Conservation (phyloP, 53 echinoderm and acorn worm genomes). For the Actinopyga echinites region DNA sequence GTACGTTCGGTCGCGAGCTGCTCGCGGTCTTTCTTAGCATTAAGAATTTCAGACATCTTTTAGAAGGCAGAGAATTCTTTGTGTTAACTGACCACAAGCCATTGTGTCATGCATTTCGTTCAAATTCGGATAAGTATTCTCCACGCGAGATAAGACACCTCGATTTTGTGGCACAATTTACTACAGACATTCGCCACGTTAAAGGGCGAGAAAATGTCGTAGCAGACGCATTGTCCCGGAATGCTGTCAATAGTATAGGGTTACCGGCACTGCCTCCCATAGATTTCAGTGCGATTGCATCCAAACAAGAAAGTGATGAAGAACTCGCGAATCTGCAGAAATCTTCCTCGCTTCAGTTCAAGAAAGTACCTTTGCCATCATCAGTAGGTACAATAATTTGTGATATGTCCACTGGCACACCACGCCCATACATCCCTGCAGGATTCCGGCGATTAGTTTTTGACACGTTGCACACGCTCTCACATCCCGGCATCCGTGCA, state of each 20-base stretch:
- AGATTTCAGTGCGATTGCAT: neutral
- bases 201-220: slow-evolving; percentile 47
- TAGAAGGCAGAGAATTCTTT: slow-evolving; percentile 55
- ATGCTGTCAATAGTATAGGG: neutral
- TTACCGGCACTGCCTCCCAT: neutral
- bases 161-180: slow-evolving; percentile 54
- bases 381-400: slow-evolving; percentile 29
- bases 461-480: slow-evolving; percentile 59
- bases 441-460: slow-evolving; percentile 40
- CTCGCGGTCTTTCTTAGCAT: slow-evolving; percentile 50
- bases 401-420: slow-evolving; percentile 32
- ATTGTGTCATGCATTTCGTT: slow-evolving; percentile 40
- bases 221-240: slow-evolving; percentile 31
- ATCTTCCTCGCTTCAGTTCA: slow-evolving; percentile 11
- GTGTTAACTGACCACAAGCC: slow-evolving; percentile 62
- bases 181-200: slow-evolving; percentile 48
- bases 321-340: neutral
- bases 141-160: slow-evolving; percentile 56
- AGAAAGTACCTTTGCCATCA: neutral
- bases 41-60: slow-evolving; percentile 43
- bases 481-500: slow-evolving; percentile 65
- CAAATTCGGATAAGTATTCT: slow-evolving; percentile 40
- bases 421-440: slow-evolving; percentile 42
- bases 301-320: slow-evolving; percentile 1
- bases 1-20: slow-evolving; percentile 56